These are phyloP conservation scores for Rhagonycha fulva DNA, from an alignment of 2,888 invertebrate genomes.

Conservation along the genomic window DNA sequence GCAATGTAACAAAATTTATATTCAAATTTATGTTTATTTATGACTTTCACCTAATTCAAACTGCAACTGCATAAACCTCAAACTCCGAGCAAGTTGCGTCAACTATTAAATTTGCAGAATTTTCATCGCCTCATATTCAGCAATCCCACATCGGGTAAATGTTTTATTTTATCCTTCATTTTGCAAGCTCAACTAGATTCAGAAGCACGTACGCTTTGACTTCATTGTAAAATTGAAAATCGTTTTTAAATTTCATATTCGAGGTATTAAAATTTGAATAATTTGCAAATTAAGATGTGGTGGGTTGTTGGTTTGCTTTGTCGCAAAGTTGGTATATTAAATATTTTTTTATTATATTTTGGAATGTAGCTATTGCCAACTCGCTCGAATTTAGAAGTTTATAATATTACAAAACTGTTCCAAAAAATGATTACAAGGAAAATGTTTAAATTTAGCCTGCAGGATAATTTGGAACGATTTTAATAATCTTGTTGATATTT, in stretches of 20 bases:
- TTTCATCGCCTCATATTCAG: neutral
- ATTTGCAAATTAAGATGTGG: neutral
- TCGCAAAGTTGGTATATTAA: neutral
- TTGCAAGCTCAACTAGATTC: neutral
- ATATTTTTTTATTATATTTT: neutral
- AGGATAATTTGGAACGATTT: neutral
- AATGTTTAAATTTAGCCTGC: neutral
- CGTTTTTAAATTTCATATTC: neutral
- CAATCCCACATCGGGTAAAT: neutral
- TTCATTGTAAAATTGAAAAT: neutral
- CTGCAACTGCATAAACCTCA: neutral
- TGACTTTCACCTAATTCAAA: neutral
- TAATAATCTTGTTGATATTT: neutral
- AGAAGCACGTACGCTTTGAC: neutral
- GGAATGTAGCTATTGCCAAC: neutral
- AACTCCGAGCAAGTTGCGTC: neutral
- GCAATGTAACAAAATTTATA: neutral
- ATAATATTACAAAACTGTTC: neutral
- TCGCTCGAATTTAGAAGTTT: neutral
- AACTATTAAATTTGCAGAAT: neutral
- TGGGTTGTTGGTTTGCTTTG: neutral
- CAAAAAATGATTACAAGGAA: neutral
- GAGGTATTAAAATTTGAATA: neutral
- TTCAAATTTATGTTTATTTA: neutral
- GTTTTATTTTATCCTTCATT: neutral